Percentiles rank a stretch among this genome's conserved stretches.
Evolutionary conservation across 2,797 vertebrate genomes (phyloP).

Genomic region (Leucoraja ocellata): DNA sequence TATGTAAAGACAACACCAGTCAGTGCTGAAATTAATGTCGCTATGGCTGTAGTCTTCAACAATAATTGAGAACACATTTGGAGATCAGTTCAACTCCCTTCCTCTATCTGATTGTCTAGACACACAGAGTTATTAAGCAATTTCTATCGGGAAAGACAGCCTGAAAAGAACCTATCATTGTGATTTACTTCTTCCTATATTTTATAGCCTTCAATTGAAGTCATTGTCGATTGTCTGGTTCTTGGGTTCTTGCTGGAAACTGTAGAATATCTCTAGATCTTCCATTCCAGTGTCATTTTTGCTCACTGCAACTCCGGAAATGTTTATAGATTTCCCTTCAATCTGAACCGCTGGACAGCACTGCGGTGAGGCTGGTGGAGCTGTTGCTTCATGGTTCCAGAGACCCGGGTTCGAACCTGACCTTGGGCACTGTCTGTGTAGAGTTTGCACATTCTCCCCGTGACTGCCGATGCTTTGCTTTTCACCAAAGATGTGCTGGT

Average conservation of each 20-base stretch:
- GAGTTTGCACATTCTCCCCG: too few relatives aligned
- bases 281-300: neutral
- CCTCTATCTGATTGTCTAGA: neutral
- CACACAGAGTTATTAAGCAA: neutral
- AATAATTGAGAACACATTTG: neutral
- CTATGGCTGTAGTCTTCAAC: neutral
- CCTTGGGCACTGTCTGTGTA: too few relatives aligned
- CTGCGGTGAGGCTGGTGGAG: too few relatives aligned
- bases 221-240: neutral
- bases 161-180: neutral
- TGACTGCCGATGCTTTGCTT: too few relatives aligned
- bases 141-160: neutral
- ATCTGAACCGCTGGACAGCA: too few relatives aligned
- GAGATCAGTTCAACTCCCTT: neutral
- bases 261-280: neutral
- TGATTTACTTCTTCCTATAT: neutral
- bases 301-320: neutral
- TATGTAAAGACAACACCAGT: conserved; percentile 3
- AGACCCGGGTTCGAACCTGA: too few relatives aligned
- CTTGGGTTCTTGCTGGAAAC: neutral
- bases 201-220: neutral
- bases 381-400: too few relatives aligned
- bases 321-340: too few relatives aligned
- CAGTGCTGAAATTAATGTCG: neutral
- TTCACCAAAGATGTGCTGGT: too few relatives aligned